Conservation (phyloP, 2,797 vertebrate genomes). For the Orientallactaga sibirica region DNA sequence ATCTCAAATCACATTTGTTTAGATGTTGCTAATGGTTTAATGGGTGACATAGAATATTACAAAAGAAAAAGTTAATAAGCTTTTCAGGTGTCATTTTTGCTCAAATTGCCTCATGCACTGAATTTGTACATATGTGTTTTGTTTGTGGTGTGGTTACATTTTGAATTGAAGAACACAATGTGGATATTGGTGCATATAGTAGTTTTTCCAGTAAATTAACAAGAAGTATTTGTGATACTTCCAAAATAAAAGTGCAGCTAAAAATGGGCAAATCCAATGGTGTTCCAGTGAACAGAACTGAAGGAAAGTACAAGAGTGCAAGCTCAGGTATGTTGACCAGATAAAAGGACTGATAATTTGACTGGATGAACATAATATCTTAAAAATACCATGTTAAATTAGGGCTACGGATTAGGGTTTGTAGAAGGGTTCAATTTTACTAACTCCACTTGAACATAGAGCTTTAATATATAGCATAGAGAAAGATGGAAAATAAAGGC, state of each 20-base stretch:
- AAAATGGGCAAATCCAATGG: constrained; percentile 20
- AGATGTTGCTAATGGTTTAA: background rate
- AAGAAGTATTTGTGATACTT: background rate
- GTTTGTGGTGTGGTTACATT: background rate
- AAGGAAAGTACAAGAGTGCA: background rate
- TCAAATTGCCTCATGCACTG: background rate
- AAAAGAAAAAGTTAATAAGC: background rate
- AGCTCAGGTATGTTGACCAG: background rate
- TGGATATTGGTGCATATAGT: background rate
- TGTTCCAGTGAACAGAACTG: constrained; percentile 2
- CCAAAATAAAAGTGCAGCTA: background rate
- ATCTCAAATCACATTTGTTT: constrained; percentile 18
- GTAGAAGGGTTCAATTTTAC: constrained; percentile 19
- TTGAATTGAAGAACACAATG: constrained; percentile 31
- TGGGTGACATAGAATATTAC: background rate
- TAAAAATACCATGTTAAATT: background rate
- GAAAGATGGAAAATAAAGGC: constrained; percentile 59
- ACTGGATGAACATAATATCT: constrained; percentile 29
- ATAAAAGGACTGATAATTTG: background rate
- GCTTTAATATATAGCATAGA: constrained; percentile 17
- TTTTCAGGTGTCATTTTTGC: background rate
- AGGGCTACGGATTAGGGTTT: background rate
- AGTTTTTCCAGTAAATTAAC: background rate
- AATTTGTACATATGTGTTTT: background rate
- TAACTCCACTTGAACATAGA: constrained; percentile 27